phyloP scores from a whole-genome alignment of 2,113 vertebrate species.

The Microcebus lehilahytsara region DNA sequence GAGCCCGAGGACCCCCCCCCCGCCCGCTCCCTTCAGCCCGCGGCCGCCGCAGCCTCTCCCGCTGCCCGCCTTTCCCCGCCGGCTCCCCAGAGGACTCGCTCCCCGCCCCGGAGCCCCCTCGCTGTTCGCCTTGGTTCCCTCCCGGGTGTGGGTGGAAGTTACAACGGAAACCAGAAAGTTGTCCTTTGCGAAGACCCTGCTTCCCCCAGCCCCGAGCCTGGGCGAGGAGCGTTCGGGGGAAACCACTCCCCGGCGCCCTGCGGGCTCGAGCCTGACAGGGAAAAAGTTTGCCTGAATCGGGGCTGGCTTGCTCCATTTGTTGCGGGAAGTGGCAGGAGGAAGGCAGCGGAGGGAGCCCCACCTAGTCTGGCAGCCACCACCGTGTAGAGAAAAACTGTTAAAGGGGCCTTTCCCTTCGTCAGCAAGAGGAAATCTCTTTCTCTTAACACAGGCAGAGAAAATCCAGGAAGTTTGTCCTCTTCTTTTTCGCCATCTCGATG shows the following conservation, averaged over 20 bases:
- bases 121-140: neutral
- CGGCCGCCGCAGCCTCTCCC: constrained; percentile 39
- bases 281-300: constrained; percentile 74
- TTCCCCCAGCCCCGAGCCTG: constrained; percentile 13
- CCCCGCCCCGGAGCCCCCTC: neutral
- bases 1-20: constrained; percentile 65
- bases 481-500: constrained; percentile 43
- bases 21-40: neutral
- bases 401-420: constrained; percentile 74
- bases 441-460: neutral
- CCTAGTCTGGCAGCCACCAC: constrained; percentile 80
- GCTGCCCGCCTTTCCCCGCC: constrained; percentile 1
- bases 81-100: neutral
- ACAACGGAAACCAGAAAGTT: constrained; percentile 84
- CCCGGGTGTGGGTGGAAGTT: constrained; percentile 79
- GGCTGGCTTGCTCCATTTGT: constrained; percentile 69
- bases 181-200: constrained; percentile 42
- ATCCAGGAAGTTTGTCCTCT: constrained; percentile 71
- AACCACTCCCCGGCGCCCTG: constrained; percentile 67
- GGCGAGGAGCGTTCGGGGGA: constrained; percentile 47
- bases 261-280: constrained; percentile 62
- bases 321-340: constrained; percentile 80
- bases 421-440: constrained; percentile 65
- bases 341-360: constrained; percentile 79
- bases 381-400: constrained; percentile 49